Evolutionary conservation across 2,888 invertebrate genomes (phyloP), one percentile per base, ranked within the genome.

Genomic region (Cantharis flavilabris): DNA sequence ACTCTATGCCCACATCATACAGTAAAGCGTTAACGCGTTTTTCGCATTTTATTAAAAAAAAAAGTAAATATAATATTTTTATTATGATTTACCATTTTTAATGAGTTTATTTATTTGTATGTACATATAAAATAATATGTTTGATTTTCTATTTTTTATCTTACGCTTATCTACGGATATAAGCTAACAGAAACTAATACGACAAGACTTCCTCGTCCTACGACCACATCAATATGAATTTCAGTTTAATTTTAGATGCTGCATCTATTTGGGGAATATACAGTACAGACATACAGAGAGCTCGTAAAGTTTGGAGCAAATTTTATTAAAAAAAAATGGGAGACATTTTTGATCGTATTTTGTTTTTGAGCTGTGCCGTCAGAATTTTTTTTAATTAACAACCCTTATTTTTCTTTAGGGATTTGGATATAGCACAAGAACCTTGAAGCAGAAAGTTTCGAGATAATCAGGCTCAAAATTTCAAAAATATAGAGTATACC

Each of bases 231-330:
- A 82, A 83, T 82, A 83, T 83, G 82, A 82, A 83, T 81, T 81
- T 81, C 79, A 77, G 81, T 82, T 82, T 83, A 84, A 83, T 83
- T 84, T 83, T 84, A 83, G 84, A 81, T 78, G 81, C 84, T 83
- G 77, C 80, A 81, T 81, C 84, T 84, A 84, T 84, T 84, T 81
- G 78, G 82, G 83, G 81, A 80, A 82, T 81, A 49, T 49, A 49
- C 49, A 49, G 49, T n/a, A 49, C 49, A 49, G 49, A 49, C 49
- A 81, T 84, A 83, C 80, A 26, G 26, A 5, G 9, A 26, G 26
- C 1, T 26, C 26, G 26, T 26, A 26, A 26, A 26, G 26, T 26
- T 26, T 26, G 9, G 1, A 26, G 9, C 9, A 26, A 9, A 26
- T 26, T 26, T 26, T 26, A 26, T 1, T 1, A 26, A 23, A 23